phyloP scores from a whole-genome alignment of 1,140 invertebrate species.

The Psilanteris sp. region DNA sequence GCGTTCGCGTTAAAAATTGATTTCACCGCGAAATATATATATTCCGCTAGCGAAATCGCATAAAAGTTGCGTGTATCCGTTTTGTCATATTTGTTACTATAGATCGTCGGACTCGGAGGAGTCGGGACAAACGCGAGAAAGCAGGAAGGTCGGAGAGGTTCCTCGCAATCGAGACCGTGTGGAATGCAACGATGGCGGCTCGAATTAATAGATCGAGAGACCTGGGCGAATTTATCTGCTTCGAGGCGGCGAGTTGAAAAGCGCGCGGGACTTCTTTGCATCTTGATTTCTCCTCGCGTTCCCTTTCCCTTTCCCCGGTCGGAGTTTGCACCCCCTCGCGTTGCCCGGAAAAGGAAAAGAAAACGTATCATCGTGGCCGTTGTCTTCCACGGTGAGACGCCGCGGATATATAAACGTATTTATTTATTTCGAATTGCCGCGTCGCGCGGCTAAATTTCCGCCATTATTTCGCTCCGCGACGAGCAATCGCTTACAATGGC shows the following conservation, averaged over 20 bases:
- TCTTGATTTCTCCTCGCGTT: conserved; percentile 71
- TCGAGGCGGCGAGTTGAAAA: conserved; percentile 77
- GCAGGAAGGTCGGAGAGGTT: conserved; percentile 70
- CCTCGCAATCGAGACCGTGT: conserved; percentile 69
- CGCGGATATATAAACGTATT: conserved; percentile 34
- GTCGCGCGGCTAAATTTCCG: too few relatives aligned
- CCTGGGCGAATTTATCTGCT: conserved; percentile 77
- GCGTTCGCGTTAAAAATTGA: conserved; percentile 1
- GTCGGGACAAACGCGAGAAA: conserved; percentile 69
- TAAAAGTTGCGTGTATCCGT: conserved; percentile 3
- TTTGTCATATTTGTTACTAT: conserved; percentile 57
- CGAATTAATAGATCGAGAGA: conserved; percentile 78
- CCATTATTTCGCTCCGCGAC: too few relatives aligned
- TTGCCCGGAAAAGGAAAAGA: conserved; percentile 49
- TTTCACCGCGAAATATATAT: background rate
- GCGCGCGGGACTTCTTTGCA: conserved; percentile 75
- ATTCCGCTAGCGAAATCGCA: background rate
- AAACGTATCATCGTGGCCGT: conserved; percentile 34
- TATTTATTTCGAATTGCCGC: too few relatives aligned
- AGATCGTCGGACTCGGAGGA: conserved; percentile 26
- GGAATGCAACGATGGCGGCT: conserved; percentile 74
- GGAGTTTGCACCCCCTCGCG: conserved; percentile 40
- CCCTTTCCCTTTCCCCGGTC: conserved; percentile 2
- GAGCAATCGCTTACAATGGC: too few relatives aligned
- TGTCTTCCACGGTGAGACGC: conserved; percentile 28